Conservation (phyloP, 2,113 vertebrate species). For the Brienomyrus brachyistius region DNA sequence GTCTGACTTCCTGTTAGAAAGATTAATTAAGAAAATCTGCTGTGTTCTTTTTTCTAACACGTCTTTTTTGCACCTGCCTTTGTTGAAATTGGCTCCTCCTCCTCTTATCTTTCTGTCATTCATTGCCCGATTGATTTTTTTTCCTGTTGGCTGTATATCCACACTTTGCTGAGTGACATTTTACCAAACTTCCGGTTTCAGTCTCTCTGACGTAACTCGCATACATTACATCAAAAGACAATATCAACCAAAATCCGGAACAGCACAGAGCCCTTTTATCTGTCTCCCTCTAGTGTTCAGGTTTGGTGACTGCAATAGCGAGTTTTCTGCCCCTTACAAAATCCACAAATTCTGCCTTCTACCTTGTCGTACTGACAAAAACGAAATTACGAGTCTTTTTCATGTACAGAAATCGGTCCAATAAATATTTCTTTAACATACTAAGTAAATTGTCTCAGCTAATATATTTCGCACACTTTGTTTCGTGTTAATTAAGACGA, state of each 20-base stretch:
- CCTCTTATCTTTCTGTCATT: neutral
- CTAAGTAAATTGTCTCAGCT: neutral
- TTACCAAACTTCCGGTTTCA: neutral
- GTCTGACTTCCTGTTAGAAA: neutral
- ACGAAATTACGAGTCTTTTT: neutral
- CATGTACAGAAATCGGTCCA: neutral
- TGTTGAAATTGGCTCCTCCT: neutral
- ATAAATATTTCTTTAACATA: neutral
- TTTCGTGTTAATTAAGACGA: neutral
- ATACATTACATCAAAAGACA: neutral
- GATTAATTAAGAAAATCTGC: neutral
- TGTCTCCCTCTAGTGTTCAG: slow-evolving; percentile 18
- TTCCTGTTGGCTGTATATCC: neutral
- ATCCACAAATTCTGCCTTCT: no score
- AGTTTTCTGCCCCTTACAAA: neutral
- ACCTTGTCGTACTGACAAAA: neutral
- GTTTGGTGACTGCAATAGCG: neutral
- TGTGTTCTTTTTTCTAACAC: neutral
- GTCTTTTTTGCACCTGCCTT: neutral
- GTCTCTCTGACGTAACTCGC: neutral
- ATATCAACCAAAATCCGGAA: neutral
- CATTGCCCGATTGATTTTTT: neutral
- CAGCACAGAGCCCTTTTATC: neutral
- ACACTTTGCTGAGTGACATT: neutral
- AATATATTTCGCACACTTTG: neutral